Base-by-base conservation (phyloP, 1,140 invertebrate genomes). In the Drosophila bipectinata region DNA sequence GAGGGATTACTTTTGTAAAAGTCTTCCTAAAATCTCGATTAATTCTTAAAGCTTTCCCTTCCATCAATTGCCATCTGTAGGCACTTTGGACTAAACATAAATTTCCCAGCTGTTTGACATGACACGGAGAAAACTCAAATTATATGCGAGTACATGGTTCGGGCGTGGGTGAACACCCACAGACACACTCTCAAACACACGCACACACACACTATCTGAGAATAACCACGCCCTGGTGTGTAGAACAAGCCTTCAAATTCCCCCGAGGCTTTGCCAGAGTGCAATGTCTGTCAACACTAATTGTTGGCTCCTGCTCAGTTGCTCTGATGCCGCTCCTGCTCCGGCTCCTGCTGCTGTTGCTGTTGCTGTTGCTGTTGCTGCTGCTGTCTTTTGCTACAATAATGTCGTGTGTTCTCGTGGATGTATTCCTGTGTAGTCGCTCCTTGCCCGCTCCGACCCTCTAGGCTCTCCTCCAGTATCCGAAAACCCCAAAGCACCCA, bases 281-380 rank as follows among this genome's bases (percentile, higher is more conserved):
- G 83, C 83, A 88, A 88, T 88, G 84, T 88, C 83, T 88, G 83
- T 88, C 83, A 88, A 88, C 83, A 88, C 83, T 89, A 88, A 88
- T 88, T 89, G 84, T 88, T 87, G 82, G 78, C 82, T 87, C 83
- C 71, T 82, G 74, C 77, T 79, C 73, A 55, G 48, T 37, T 28
- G 45, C 32, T 14, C 45, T 26, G 4, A 28, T 51, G 18, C 49
- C 37, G 10, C 34, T 37, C 32, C 32, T 34, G 32, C 32, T 34
- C 8, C 32, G 73, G 74, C 60, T 69, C 52, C 63, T 74, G 59
- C 73, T 75, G 79, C 76, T 77, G 72, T 84, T 18, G 63, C 77
- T 15, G 15, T 15, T 18, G 63, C 77, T 15, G 15, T 15, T 15
- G 15, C 15, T 77, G 74, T 56, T 69, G 56, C 63, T 74, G 59